A percentile compares a stretch with the other conserved stretches of the same genome.
Conservation (phyloP, 2,797 vertebrate species). For the Crenuchus spilurus region DNA sequence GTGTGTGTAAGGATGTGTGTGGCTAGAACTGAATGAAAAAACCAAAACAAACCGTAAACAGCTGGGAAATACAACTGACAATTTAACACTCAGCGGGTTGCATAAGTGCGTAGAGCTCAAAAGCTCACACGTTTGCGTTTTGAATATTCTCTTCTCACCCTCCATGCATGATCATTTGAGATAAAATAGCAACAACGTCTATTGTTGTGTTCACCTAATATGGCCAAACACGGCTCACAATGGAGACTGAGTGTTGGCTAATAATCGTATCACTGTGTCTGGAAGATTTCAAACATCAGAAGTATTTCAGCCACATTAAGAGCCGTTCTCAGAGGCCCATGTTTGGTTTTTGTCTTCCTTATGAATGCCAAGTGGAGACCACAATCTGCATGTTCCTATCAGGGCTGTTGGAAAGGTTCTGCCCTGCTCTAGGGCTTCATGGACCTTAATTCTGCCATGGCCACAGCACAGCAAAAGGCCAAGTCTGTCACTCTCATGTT, state of each 20-base stretch:
- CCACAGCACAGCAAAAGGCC: constrained; percentile 56
- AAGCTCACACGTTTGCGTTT: constrained; percentile 31
- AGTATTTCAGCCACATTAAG: constrained; percentile 14
- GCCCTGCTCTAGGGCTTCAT: constrained; percentile 58
- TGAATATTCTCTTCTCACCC: constrained; percentile 18
- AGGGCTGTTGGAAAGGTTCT: constrained; percentile 68
- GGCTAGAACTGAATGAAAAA: neutral
- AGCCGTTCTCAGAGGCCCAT: constrained; percentile 23
- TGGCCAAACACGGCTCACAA: neutral
- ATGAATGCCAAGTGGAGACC: constrained; percentile 71
- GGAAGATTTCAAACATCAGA: constrained; percentile 9
- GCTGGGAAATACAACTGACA: constrained; percentile 5
- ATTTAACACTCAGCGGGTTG: constrained; percentile 25
- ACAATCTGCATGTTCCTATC: constrained; percentile 74
- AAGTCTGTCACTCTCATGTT: constrained; percentile 62
- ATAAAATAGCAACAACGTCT: constrained; percentile 28
- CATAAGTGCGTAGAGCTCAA: constrained; percentile 12
- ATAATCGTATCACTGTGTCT: neutral
- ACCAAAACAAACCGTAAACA: neutral
- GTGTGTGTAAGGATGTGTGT: constrained; percentile 26
- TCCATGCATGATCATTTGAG: constrained; percentile 15
- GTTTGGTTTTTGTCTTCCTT: constrained; percentile 64
- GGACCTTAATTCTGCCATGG: constrained; percentile 50
- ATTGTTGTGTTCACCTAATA: constrained; percentile 10
- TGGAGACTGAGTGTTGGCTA: neutral